Base-by-base conservation (phyloP, 2,888 invertebrate species). In the Steinernema carpocapsae region DNA sequence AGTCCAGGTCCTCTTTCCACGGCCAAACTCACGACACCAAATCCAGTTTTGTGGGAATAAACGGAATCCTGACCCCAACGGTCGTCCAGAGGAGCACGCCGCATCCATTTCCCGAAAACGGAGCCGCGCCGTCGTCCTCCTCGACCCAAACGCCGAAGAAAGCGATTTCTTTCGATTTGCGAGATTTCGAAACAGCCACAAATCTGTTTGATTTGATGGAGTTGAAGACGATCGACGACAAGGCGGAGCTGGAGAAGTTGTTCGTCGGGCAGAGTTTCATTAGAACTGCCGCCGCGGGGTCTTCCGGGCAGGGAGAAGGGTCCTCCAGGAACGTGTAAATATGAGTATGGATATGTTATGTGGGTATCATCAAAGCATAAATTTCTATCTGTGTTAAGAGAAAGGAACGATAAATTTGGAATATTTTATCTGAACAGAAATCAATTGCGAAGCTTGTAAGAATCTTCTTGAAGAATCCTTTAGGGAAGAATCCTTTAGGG, bases 161-260 rank as follows among this genome's bases (percentile, higher is more conserved):
- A 17, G 32, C 29, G 17, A 19, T 32, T 17, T 14, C 32, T 4
- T 64, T 78, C 46, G 71, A 71, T 14, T 79, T 84, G 26, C 79
- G 80, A 26, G 84, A 84, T 26, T 84, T 84, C 73, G 84, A 84
- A 74, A 70, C 75, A 3, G 74, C 74, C 1, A 76, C 74, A 0
- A 82, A 76, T 37, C 78, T 85, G 6, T 85, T 85, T 72, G 85
- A 85, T 74, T 79, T 83, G 45, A n/a, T 85, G 37, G 83, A 85
- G 48, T 75, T 83, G 75, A 76, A 74, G 43, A 82, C 79, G n/a
- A 74, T 85, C 37, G 85, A 85, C 72, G 84, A 85, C 71, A 64
- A 82, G 24, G 71, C 59, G 37, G 79, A 80, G 29, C 72, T 79
- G 22, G 77, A 72, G 43, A 74, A 76, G 51, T 70, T 78, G 17